Evolutionary conservation across 2,888 invertebrate species (phyloP), one percentile per base, ranked within the genome.

Genomic region (Drosophila tanythrix): DNA sequence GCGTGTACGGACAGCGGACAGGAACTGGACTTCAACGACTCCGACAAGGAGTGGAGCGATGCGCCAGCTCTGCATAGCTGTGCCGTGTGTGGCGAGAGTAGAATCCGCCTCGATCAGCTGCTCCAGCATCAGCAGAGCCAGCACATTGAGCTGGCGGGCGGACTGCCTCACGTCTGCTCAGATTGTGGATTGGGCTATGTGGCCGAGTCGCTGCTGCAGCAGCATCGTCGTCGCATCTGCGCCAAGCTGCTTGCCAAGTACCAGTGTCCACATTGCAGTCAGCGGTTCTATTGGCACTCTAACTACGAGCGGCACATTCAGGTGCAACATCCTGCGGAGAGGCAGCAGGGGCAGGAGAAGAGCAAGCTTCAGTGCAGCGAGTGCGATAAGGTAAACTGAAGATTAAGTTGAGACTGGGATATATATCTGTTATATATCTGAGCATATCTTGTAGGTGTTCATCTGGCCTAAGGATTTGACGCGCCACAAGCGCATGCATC

Each of bases 401-500:
- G 46, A 8, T 25, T 15, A 46, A 2, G 4, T 15, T 25, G 4
- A 25, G 15, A 25, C 15, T 46, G 15, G 8, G 15, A 25, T 13
- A 25, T 15, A 46, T n/a, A 7, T 13, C 8, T 25, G 11, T 21
- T 31, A 3, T 33, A 25, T 35, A 56, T 38, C 10, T 13, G 8
- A 46, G 15, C 8, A 8, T 18, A 25, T 18, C 5, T 69, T 55
- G 0, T 10, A 82, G 82, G 73, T 94, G 8, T 96, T 96, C 92
- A 94, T 82, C 90, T 95, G 96, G 91, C 94, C 95, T 58, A 96
- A 95, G 77, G 94, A 95, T 83, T 93, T 96, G 13, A 94, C 95
- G 0, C 94, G 95, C 59, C 96, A 96, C 91, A 94, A 94, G 29
- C 95, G 95, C 82, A 93, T 94, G n/a, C 96, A 96, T 90, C 93